Percentiles rank a stretch among this genome's conserved stretches.
phyloP scores from a whole-genome alignment of 2,797 vertebrate species.

The Channallabes apus region DNA sequence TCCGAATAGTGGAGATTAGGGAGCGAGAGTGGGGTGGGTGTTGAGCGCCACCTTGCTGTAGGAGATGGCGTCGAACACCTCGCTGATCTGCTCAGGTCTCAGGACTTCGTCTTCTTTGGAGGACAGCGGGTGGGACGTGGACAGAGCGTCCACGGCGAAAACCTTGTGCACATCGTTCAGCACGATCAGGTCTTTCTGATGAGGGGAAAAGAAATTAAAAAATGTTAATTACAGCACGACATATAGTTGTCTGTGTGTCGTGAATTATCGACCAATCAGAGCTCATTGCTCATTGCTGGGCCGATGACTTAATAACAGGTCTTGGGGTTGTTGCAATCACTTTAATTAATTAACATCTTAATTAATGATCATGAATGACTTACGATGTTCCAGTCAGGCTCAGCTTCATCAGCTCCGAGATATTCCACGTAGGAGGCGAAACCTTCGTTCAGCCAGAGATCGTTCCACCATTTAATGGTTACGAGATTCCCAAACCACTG shows the following conservation, averaged over 20 bases:
- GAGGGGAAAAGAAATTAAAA: neutral
- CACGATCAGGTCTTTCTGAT: constrained; percentile 80
- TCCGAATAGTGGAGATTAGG: neutral
- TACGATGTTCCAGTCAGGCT: constrained; percentile 81
- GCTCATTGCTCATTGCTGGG: neutral
- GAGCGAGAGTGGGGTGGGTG: neutral
- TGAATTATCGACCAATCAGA: neutral
- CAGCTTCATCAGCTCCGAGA: constrained; percentile 77
- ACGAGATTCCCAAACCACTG: constrained; percentile 98
- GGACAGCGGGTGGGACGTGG: constrained; percentile 78
- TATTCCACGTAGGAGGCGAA: constrained; percentile 94
- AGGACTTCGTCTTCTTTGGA: constrained; percentile 70
- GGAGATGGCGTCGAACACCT: constrained; percentile 78
- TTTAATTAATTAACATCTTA: neutral
- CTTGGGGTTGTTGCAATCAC: neutral
- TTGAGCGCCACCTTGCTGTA: constrained; percentile 79
- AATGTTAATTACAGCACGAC: neutral
- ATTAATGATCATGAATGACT: constrained; percentile 44
- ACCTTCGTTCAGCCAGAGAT: constrained; percentile 95
- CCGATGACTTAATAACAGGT: neutral
- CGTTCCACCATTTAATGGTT: constrained; percentile 92
- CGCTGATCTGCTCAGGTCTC: constrained; percentile 77
- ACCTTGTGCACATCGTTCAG: constrained; percentile 70
- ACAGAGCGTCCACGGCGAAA: constrained; percentile 75
- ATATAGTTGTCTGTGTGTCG: neutral